These are phyloP conservation scores for Antechinus stuartii DNA, from an alignment of 2,113 vertebrate species.

Conservation along the genomic window DNA sequence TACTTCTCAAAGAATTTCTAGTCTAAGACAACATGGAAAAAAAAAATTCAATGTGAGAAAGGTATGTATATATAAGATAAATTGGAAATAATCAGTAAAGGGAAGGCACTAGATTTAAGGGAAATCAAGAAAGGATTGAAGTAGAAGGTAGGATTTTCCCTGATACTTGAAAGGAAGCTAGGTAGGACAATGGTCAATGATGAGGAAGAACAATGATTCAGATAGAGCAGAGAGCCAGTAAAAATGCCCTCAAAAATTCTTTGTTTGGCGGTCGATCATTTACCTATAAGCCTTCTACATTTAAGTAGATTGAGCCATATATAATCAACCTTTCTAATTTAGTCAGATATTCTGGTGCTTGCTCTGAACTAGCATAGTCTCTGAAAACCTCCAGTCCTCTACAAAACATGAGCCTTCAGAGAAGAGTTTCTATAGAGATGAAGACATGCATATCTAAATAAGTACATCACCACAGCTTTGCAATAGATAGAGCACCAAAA, in stretches of 20 bases:
- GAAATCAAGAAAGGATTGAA: background rate
- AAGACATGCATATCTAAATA: background rate
- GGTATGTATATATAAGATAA: background rate
- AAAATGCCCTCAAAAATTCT: background rate
- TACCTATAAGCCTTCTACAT: background rate
- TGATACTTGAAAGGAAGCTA: background rate
- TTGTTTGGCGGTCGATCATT: background rate
- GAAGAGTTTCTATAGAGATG: background rate
- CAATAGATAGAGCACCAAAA: background rate
- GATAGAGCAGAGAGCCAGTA: background rate
- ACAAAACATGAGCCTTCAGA: background rate
- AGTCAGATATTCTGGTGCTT: background rate
- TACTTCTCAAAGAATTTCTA: background rate
- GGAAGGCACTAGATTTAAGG: background rate
- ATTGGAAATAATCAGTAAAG: background rate
- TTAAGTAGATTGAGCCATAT: background rate
- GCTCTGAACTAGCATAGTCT: background rate
- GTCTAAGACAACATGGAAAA: background rate
- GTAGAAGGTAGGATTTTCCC: background rate
- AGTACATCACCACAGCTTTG: background rate
- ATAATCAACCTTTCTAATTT: background rate
- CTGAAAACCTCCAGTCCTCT: background rate
- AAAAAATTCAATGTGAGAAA: background rate
- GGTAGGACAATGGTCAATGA: background rate
- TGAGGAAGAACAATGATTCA: background rate